A percentile compares a stretch with the other conserved stretches of the same genome.
Conservation (phyloP, 1,140 invertebrate genomes). For the Vollenhovia emeryi region DNA sequence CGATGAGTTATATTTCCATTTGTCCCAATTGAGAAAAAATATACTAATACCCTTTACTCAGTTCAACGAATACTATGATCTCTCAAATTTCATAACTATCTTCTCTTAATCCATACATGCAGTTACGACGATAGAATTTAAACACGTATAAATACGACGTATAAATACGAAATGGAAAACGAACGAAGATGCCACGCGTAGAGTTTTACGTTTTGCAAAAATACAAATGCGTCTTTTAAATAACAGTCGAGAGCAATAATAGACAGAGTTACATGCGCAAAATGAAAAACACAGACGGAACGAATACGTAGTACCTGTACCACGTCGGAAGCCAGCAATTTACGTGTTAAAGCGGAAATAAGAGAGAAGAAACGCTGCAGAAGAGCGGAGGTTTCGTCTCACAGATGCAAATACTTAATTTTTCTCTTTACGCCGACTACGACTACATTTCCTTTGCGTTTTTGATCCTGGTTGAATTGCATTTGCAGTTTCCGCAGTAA, state of each 20-base stretch:
- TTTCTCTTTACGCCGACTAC: constrained; percentile 21
- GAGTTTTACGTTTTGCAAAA: constrained; percentile 1
- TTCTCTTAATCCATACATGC: neutral
- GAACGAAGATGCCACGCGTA: neutral
- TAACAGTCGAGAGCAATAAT: constrained; percentile 8
- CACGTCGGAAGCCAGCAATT: constrained; percentile 59
- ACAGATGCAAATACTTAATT: constrained; percentile 74
- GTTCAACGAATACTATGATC: neutral
- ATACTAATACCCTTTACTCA: neutral
- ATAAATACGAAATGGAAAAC: neutral
- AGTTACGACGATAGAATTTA: neutral
- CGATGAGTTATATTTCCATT: neutral
- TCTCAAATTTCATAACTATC: neutral
- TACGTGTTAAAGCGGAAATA: constrained; percentile 65
- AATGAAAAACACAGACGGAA: constrained; percentile 47
- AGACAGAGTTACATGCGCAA: constrained; percentile 14
- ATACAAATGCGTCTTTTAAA: constrained; percentile 28
- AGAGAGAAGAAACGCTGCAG: constrained; percentile 38
- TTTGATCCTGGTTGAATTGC: constrained; percentile 52
- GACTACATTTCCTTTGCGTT: constrained; percentile 39
- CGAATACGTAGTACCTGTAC: constrained; percentile 41
- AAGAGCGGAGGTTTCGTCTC: constrained; percentile 38
- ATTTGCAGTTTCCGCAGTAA: constrained; percentile 53
- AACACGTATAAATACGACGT: neutral
- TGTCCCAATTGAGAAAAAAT: neutral